phyloP scores from a whole-genome alignment of 2,113 vertebrate species.

The Alaudala cheleensis region DNA sequence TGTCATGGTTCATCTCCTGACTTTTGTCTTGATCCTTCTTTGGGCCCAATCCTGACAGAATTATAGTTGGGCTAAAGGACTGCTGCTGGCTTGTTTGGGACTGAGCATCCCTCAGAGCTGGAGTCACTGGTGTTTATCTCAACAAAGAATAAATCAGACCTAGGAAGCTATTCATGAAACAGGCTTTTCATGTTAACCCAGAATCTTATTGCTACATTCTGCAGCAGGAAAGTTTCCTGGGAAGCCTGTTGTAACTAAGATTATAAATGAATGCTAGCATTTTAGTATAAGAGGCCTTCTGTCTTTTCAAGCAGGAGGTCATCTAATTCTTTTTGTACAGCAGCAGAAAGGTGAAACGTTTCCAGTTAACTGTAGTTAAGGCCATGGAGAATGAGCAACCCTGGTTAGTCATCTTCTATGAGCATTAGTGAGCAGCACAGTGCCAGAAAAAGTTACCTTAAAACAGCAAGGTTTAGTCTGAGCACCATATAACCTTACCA shows the following conservation, averaged over 20 bases:
- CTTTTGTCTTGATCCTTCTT: neutral
- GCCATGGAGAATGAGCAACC: neutral
- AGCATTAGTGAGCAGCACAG: neutral
- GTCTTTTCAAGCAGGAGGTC: neutral
- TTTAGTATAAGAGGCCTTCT: neutral
- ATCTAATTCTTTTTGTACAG: neutral
- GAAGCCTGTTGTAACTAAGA: conserved; percentile 7
- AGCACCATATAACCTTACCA: neutral
- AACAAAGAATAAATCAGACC: neutral
- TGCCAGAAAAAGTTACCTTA: neutral
- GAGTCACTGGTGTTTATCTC: neutral
- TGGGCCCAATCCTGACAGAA: neutral
- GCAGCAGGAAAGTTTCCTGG: neutral
- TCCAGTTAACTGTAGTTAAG: neutral
- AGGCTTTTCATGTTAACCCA: neutral
- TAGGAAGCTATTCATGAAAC: neutral
- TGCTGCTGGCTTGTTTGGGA: neutral
- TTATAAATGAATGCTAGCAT: neutral
- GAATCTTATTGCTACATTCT: neutral
- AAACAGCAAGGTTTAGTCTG: neutral
- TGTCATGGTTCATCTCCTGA: neutral
- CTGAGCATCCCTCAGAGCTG: neutral
- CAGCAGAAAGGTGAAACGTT: conserved; percentile 14
- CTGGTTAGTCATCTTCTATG: neutral
- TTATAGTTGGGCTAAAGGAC: neutral